phyloP scores from a whole-genome alignment of 2,888 invertebrate species.

The Rambutsinella grinnellia region DNA sequence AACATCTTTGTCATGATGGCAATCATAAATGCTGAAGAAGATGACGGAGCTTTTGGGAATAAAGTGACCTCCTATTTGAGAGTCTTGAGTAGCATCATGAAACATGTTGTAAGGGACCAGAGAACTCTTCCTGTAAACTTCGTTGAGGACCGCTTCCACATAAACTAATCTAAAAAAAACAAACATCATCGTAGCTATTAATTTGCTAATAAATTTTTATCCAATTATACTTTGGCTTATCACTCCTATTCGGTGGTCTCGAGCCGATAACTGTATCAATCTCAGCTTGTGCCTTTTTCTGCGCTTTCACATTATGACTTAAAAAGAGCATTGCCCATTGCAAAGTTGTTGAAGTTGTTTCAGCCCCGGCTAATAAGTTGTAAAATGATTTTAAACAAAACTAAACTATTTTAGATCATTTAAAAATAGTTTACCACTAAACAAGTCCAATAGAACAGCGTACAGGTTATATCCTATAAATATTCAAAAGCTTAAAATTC shows the following conservation, averaged over 20 bases:
- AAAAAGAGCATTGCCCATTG: constrained; percentile 51
- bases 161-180: constrained; percentile 73
- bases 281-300: constrained; percentile 55
- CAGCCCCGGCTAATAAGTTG: constrained; percentile 19
- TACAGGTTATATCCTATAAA: constrained; percentile 22
- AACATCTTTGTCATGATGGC: constrained; percentile 52
- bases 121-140: constrained; percentile 75
- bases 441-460: constrained; percentile 30
- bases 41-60: constrained; percentile 38
- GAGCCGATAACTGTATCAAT: constrained; percentile 55
- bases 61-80: constrained; percentile 66
- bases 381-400: neutral
- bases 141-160: constrained; percentile 76
- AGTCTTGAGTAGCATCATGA: constrained; percentile 72
- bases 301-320: constrained; percentile 42
- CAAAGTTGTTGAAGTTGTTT: constrained; percentile 58
- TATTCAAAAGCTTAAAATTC: neutral
- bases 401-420: no score
- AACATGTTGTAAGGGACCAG: constrained; percentile 75
- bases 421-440: constrained; percentile 27
- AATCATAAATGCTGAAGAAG: constrained; percentile 52
- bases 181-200: neutral
- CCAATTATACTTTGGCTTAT: constrained; percentile 41
- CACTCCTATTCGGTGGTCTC: constrained; percentile 40
- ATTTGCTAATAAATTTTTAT: neutral